Evolutionary conservation across 2,888 invertebrate species (phyloP).

Genomic region (Campopleginae sp.): DNA sequence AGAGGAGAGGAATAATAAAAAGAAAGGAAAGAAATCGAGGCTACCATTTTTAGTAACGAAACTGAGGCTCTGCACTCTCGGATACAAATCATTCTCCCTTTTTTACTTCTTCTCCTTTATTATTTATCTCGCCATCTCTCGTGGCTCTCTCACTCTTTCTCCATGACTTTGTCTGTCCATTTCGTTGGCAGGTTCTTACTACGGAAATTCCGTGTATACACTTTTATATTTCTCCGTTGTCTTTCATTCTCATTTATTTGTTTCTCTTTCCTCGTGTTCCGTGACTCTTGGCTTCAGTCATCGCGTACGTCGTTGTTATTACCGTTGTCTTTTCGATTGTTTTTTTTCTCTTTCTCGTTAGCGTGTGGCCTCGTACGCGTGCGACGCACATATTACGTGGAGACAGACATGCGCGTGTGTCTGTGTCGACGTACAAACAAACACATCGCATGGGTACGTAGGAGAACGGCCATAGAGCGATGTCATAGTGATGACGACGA

Average conservation of each 20-base stretch:
- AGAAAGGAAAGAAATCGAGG: conserved; percentile 68
- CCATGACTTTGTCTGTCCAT: conserved; percentile 7
- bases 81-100: conserved; percentile 31
- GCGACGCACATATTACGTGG: conserved; percentile 41
- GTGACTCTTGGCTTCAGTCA: conserved; percentile 56
- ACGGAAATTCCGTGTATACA: background rate
- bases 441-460: background rate
- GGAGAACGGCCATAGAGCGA: background rate
- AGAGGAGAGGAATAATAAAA: background rate
- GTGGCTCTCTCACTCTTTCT: background rate
- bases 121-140: conserved; percentile 19
- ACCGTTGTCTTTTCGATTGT: conserved; percentile 38
- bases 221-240: background rate
- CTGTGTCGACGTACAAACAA: background rate
- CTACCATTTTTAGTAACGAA: conserved; percentile 69
- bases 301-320: conserved; percentile 57
- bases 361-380: conserved; percentile 60
- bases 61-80: conserved; percentile 50
- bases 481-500: conserved; percentile 32
- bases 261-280: conserved; percentile 32
- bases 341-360: conserved; percentile 15
- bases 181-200: background rate
- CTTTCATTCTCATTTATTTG: background rate
- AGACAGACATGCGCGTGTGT: background rate
- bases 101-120: conserved; percentile 47